A percentile compares a stretch with the other conserved stretches of the same genome.
These are phyloP conservation scores for Drosophila tani DNA, from an alignment of 1,140 invertebrate genomes.

Conservation along the genomic window DNA sequence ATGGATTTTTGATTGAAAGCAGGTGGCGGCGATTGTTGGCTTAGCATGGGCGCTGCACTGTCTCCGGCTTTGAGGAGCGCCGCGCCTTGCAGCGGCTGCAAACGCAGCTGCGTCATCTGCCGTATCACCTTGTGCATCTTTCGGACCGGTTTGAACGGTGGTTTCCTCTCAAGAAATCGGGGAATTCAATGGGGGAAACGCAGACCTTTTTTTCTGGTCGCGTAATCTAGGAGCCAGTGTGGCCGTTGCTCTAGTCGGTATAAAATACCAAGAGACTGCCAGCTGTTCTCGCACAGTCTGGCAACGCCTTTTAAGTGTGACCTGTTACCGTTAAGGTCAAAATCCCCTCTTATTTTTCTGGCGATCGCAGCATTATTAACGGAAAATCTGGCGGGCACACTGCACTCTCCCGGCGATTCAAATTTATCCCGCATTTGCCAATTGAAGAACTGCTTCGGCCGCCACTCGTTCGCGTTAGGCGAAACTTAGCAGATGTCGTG, in stretches of 20 bases:
- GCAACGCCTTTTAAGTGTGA: not conserved
- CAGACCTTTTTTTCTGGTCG: slow-evolving; percentile 44
- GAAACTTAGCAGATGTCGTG: slow-evolving; percentile 12
- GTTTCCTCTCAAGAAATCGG: slow-evolving; percentile 28
- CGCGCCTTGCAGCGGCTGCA: slow-evolving; percentile 45
- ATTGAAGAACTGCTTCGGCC: too few relatives aligned
- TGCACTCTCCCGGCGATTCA: not conserved
- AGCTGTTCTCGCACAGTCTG: not conserved
- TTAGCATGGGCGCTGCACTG: not conserved
- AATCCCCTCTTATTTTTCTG: too few relatives aligned
- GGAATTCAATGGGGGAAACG: slow-evolving; percentile 24
- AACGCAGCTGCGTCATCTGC: slow-evolving; percentile 53
- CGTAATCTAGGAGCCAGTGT: slow-evolving; percentile 63
- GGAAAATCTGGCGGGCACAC: too few relatives aligned
- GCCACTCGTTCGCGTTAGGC: slow-evolving; percentile 25
- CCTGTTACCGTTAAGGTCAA: too few relatives aligned
- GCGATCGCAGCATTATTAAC: too few relatives aligned
- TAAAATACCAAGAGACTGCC: not conserved
- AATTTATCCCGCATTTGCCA: too few relatives aligned
- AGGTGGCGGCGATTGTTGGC: slow-evolving; percentile 28
- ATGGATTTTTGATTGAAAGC: slow-evolving; percentile 37
- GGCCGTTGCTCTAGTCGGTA: not conserved
- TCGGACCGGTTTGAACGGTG: slow-evolving; percentile 2
- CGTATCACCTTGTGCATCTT: slow-evolving; percentile 66
- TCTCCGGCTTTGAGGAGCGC: slow-evolving; percentile 14